Conservation (phyloP, 1,140 invertebrate genomes). For the Drosophila paulistorum region DNA sequence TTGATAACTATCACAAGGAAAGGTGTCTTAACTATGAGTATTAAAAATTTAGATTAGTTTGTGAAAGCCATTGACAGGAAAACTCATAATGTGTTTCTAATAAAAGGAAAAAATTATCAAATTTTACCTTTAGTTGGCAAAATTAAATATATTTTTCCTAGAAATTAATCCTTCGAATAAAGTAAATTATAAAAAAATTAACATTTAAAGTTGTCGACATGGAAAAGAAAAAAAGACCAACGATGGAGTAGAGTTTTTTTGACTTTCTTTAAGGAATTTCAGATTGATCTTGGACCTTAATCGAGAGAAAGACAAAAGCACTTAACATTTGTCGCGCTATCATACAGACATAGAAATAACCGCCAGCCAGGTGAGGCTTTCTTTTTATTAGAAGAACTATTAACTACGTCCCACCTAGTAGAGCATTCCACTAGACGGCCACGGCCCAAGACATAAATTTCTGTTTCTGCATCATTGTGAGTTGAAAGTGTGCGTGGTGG, state of each 20-base stretch:
- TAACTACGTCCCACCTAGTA: slow-evolving; percentile 44
- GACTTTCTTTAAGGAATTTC: slow-evolving; percentile 50
- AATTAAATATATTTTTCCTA: no score
- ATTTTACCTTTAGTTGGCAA: no score
- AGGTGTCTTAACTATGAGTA: no score
- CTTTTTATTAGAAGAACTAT: slow-evolving; percentile 44
- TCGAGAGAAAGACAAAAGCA: slow-evolving; percentile 24
- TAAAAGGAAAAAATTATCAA: no score
- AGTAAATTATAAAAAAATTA: no score
- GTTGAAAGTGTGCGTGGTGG: slow-evolving; percentile 10
- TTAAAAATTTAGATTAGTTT: no score
- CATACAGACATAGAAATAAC: slow-evolving; percentile 1
- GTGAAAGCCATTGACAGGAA: no score
- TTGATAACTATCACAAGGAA: no score
- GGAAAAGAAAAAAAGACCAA: no score
- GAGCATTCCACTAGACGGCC: slow-evolving; percentile 57
- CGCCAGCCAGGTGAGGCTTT: slow-evolving; percentile 35
- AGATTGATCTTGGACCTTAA: slow-evolving; percentile 45
- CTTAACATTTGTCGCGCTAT: slow-evolving; percentile 39
- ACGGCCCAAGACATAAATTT: slow-evolving; percentile 66
- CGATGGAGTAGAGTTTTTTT: background rate
- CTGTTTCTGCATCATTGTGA: slow-evolving; percentile 39
- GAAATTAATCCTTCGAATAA: no score
- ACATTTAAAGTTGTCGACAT: no score
- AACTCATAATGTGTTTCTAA: no score